phyloP scores from a whole-genome alignment of 1,140 invertebrate species.

The Drosophila ironensis region DNA sequence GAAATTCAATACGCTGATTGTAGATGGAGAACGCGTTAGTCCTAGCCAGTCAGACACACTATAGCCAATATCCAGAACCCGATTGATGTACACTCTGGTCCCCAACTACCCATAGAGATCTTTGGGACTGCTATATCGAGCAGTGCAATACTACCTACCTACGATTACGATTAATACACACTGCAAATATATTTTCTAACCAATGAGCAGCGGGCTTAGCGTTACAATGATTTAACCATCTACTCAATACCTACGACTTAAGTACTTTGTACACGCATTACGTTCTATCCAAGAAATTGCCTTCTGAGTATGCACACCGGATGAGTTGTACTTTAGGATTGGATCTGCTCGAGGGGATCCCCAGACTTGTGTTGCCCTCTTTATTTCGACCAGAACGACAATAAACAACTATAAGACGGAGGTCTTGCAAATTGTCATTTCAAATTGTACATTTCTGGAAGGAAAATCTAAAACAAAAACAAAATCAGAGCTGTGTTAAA shows the following conservation, averaged over 20 bases:
- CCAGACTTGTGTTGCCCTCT: background rate
- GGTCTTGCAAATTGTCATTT: conserved; percentile 67
- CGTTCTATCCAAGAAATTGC: conserved; percentile 63
- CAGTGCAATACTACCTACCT: conserved; percentile 32
- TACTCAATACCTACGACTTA: conserved; percentile 17
- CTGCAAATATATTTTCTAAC: conserved; percentile 23
- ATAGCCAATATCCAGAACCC: conserved; percentile 22
- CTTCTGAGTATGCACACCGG: conserved; percentile 52
- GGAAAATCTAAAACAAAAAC: conserved; percentile 9
- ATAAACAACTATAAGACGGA: conserved; percentile 45
- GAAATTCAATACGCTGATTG: conserved; percentile 19
- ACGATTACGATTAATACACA: conserved; percentile 19
- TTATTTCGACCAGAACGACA: conserved; percentile 59
- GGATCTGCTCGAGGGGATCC: background rate
- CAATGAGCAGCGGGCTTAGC: conserved; percentile 19
- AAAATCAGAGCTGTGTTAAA: conserved; percentile 72
- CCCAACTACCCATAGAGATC: conserved; percentile 26
- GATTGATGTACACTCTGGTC: conserved; percentile 3
- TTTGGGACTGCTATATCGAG: background rate
- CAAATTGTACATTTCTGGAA: conserved; percentile 12
- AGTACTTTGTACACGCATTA: conserved; percentile 31
- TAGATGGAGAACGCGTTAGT: conserved; percentile 16
- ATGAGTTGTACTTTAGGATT: conserved; percentile 12
- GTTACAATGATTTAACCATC: conserved; percentile 25
- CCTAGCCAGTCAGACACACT: conserved; percentile 1